Base-by-base conservation (phyloP, 64 coral and sea anemone species). In the Montipora efflorescens region DNA sequence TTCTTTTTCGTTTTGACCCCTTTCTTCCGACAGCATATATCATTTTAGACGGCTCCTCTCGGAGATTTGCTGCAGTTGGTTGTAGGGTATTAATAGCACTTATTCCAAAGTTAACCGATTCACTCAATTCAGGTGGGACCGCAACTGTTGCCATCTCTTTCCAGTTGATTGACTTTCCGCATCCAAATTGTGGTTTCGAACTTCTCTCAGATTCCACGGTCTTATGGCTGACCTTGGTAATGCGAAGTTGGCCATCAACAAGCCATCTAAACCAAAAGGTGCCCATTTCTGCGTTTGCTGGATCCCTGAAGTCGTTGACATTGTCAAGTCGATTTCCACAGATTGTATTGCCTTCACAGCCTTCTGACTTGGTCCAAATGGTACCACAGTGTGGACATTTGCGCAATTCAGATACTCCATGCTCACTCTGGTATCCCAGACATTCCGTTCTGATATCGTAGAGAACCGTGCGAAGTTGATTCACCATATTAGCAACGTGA, bases 371-470 rank as follows among this genome's bases (percentile, higher is more conserved):
- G 22, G 79, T 59, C 79, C 79, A 81, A 36, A 81, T 81, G 8
- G 8, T 22, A 59, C 79, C 22, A 20, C 53, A 81, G 53, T 81
- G 21, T 12, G 79, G 79, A 59, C 79, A 81, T 81, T 36, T 81
- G 18, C 79, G 79, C 52, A 81, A 81, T 81, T 81, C 79, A 59
- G 79, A 81, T 23, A 81, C 79, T 23, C 79, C 79, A 81, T 81
- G 79, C 79, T 81, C 79, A 61, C 79, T 81, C 71, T 88, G 86
- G 70, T 88, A 88, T 75, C 48, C 86, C 52, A 88, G 69, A 75
- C 86, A 88, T 88, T 88, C 86, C 10, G 86, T 88, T 88, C 86
- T 88, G 69, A 88, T 88, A 75, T 88, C 61, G 86, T 71, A 88
- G 12, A 88, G 86, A 8, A 88, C 47, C 86, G 75, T 74, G 66